Base-by-base conservation (phyloP, 1,140 invertebrate genomes). In the Phymorhynchus buccinoides region DNA sequence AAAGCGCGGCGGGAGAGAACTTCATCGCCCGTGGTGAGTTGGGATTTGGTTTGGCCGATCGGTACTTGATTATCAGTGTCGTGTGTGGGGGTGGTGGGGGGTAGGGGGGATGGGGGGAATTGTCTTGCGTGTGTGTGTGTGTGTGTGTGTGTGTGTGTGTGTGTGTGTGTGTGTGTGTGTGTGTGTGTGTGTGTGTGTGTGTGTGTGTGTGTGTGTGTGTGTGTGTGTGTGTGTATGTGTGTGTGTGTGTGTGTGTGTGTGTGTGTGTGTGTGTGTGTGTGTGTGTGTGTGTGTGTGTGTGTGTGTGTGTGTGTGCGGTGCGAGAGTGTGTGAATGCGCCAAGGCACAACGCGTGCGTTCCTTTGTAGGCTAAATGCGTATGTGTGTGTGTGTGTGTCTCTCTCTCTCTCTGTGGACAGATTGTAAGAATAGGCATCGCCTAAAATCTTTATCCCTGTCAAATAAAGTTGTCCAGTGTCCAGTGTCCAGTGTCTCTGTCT, bases 21-120 rank as follows among this genome's bases (percentile, higher is more conserved):
- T 81, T 85, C 39, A 48, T 86, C 41, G 39, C 44, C 9, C 68
- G 83, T 85, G 68, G 83, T 84, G 3, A 78, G n/a, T n/a, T n/a
- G n/a, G n/a, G n/a, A n/a, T n/a, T n/a, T n/a, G n/a, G n/a, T n/a
- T n/a, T n/a, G n/a, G n/a, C n/a, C n/a, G n/a, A n/a, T n/a, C n/a
- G n/a, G n/a, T n/a, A n/a, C n/a, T n/a, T n/a, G n/a, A n/a, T n/a
- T n/a, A n/a, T n/a, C n/a, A n/a, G n/a, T n/a, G 18, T 48, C 44
- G 18, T 48, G 44, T 48, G 44, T 48, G 44, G 7, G 44, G 7
- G 18, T n/a, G n/a, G n/a, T n/a, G n/a, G n/a, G n/a, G n/a, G n/a
- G n/a, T n/a, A n/a, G n/a, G n/a, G n/a, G n/a, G n/a, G n/a, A n/a
- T n/a, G n/a, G n/a, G n/a, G n/a, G n/a, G n/a, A n/a, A n/a, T n/a